These are phyloP conservation scores for Aphaenogaster ashmeadi DNA, from an alignment of 1,140 invertebrate species.

Conservation along the genomic window DNA sequence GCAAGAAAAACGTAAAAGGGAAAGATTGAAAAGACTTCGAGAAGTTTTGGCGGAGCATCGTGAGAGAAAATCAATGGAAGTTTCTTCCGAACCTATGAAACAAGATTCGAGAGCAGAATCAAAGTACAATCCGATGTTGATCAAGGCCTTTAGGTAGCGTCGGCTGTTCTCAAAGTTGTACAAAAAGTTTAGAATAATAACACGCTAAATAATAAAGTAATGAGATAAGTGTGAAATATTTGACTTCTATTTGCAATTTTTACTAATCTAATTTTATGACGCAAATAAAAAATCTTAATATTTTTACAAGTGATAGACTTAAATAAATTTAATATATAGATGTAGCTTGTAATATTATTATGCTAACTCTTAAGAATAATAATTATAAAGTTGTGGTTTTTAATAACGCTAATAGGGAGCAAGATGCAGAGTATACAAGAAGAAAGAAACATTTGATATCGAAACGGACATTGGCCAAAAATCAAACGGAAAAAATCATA, in stretches of 20 bases:
- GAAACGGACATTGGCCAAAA: slow-evolving; percentile 25
- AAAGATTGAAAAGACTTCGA: slow-evolving; percentile 70
- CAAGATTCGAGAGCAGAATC: slow-evolving; percentile 41
- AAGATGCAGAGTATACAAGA: slow-evolving; percentile 80
- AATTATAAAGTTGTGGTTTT: slow-evolving; percentile 27
- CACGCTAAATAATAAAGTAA: not conserved
- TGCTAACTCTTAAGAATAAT: not conserved
- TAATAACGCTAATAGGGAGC: slow-evolving; percentile 69
- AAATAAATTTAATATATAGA: not conserved
- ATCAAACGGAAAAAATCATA: not conserved
- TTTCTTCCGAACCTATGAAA: slow-evolving; percentile 38
- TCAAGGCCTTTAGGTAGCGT: slow-evolving; percentile 80
- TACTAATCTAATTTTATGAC: not conserved
- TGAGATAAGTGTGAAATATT: not conserved
- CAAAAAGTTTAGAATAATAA: not conserved
- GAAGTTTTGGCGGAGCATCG: slow-evolving; percentile 77
- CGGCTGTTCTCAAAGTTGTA: not conserved
- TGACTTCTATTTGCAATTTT: not conserved
- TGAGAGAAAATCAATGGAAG: slow-evolving; percentile 74
- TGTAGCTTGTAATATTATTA: not conserved
- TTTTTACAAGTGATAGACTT: not conserved
- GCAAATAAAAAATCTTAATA: not conserved
- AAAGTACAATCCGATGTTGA: slow-evolving; percentile 59
- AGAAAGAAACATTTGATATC: slow-evolving; percentile 73
- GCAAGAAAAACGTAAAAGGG: slow-evolving; percentile 70